Base-by-base conservation (phyloP, 35 echinoderm and acorn worm species). In the Apostichopus japonicus region DNA sequence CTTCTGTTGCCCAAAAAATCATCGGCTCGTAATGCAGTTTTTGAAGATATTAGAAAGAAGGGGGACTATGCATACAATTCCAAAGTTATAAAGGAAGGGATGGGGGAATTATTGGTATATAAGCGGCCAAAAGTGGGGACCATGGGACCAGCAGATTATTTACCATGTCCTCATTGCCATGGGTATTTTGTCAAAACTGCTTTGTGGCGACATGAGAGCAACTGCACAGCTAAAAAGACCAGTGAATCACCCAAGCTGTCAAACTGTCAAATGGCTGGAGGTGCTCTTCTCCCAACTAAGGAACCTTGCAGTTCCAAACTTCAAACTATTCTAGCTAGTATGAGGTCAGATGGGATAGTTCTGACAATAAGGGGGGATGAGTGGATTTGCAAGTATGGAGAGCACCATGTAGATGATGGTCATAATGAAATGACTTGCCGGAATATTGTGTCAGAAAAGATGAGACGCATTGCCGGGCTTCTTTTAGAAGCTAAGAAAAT, bases 11-110 rank as follows among this genome's bases (percentile, higher is more conserved):
- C 80, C 11, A 84, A 84, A 84, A 44, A 1, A 44, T 44, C 33
- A 44, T n/a, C 8, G 16, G 52, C 55, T 14, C 44, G 80, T 19
- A 84, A 84, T 84, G 80, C 53, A 56, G 5, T 84, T 6, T 84
- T 84, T 8, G 80, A 84, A 84, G 80, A 84, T 56, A 84, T 84
- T n/a, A 53, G 80, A 21, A 84, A 84, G 56, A 84, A 55, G 80
- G 80, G 80, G 55, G 80, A 84, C 53, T 23, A 54, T 55, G 53
- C 11, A 6, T 56, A 84, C 22, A 84, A 84, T 19, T 56, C 14
- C 44, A 84, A 56, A 11, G 80, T 84, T 16, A n/a, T 84, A 55
- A 84, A 84, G 53, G 11, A 84, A 84, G 80, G 80, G 19, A 53
- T 56, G 19, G 80, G 80, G 4, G 15, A 54, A 54, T 23, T 84